Percentiles rank a stretch among this genome's conserved stretches.
phyloP scores from a whole-genome alignment of 2,888 invertebrate species.

The Dynastes grantii region DNA sequence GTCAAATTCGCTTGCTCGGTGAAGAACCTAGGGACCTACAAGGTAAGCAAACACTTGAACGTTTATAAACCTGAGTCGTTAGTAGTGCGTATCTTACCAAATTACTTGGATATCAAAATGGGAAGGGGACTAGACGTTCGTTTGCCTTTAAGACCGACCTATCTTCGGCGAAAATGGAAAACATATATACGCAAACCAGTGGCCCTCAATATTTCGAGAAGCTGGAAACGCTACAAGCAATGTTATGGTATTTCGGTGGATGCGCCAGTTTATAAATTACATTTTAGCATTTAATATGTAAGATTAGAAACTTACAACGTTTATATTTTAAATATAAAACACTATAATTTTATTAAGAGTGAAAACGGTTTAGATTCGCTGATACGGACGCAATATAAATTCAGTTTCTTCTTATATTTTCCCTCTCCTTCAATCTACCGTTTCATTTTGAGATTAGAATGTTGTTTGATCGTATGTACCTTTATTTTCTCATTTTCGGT shows the following conservation, averaged over 20 bases:
- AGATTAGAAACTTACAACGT: too few relatives aligned
- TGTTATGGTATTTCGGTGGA: too few relatives aligned
- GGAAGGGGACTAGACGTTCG: not conserved
- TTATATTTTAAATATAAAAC: not conserved
- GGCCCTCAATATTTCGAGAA: too few relatives aligned
- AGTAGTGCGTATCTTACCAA: slow-evolving; percentile 18
- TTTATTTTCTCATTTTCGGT: too few relatives aligned
- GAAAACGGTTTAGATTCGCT: too few relatives aligned
- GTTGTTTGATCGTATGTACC: not conserved
- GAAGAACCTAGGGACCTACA: slow-evolving; percentile 91
- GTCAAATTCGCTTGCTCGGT: slow-evolving; percentile 93
- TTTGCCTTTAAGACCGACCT: not conserved
- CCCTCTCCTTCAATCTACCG: not conserved
- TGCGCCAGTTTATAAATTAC: too few relatives aligned
- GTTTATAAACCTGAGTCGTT: slow-evolving; percentile 22
- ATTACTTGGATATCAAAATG: slow-evolving; percentile 20
- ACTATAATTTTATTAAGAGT: not conserved
- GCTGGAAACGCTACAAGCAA: too few relatives aligned
- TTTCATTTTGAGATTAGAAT: slow-evolving; percentile 23
- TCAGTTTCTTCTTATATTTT: slow-evolving; percentile 11
- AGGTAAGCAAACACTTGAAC: slow-evolving; percentile 76
- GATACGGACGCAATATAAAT: not conserved
- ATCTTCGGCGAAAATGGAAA: too few relatives aligned
- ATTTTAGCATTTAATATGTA: too few relatives aligned
- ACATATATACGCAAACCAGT: too few relatives aligned